Base-by-base conservation (phyloP, 2,888 invertebrate species). In the Drosophila prostipennis region DNA sequence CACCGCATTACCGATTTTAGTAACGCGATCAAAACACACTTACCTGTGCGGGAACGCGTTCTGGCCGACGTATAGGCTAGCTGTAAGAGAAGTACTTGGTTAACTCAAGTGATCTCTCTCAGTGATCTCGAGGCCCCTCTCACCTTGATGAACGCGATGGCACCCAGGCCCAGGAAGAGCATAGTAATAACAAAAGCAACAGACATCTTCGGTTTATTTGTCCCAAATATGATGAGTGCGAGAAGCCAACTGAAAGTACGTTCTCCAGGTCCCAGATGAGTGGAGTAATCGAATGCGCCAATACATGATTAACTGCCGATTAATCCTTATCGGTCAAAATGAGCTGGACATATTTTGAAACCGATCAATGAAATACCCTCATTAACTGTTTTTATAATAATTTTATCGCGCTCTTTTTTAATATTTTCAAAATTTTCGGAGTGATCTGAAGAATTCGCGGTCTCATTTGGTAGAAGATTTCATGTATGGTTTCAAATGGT, bases 271-370 rank as follows among this genome's bases (percentile, higher is more conserved):
- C 46, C 11, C 3, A 16, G 11, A 29, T 32, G 26, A 11, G 14
- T 43, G 23, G 13, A 13, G 23, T 23, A 43, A 43, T 43, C 43
- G 10, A 46, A 8, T 14, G 19, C 11, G 8, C 8, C n/a, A 10
- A 46, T 14, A 8, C 11, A 19, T 14, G 6, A 10, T 19, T 16
- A 13, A 14, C 26, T 13, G 2, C 3, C n/a, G 64, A 51, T 52
- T 69, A 32, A 26, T 45, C 37, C 60, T 80, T 80, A 83, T 84
- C 80, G 79, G 77, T 63, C 70, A 75, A 83, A 72, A 78, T 45
- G 68, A 61, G n/a, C 1, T 65, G 56, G n/a, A 14, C n/a, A n/a
- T 3, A 3, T 14, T 10, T 29, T 16, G 6, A 16, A n/a, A 14
- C 43, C 43, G 16, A 45, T 16, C 16, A 0, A 19, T 3, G 1